Evolutionary conservation across 2,797 vertebrate genomes (phyloP), one percentile per base, ranked within the genome.

Genomic region (Ptychadena robeensis): DNA sequence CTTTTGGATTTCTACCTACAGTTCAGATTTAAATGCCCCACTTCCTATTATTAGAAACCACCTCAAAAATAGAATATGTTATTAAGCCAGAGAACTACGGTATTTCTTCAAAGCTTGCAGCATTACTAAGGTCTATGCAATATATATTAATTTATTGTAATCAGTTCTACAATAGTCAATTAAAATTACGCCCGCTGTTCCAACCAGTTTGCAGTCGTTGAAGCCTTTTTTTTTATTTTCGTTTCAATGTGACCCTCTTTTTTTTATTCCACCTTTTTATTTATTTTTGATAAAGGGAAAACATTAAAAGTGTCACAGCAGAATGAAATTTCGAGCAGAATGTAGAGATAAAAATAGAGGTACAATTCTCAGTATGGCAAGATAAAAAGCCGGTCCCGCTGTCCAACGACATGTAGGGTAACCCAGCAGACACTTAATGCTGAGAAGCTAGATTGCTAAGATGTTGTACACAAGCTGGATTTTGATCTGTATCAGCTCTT

Each of bases 401-500:
- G 80, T 75, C 72, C 73, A 72, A 44, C 37, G 69, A 35, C 79
- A 73, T 44, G 79, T 35, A 53, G 61, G 37, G 79, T 65, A 81
- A 81, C 69, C 70, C 69, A 48, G 59, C 79, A 81, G 79, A 73
- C 59, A 32, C 32, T 63, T 81, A 81, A 74, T 63, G 64, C 57
- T 57, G 65, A 67, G 38, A 75, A 70, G 72, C 72, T 64, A 70
- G 80, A 76, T 76, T 82, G 75, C 27, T 57, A 35, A 69, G 73
- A 76, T 82, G 72, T 69, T 82, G 72, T 63, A 69, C 80, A 82
- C 57, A 76, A 32, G 65, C 80, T 27, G 80, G 35, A 75, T 82
- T 48, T 70, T 82, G 73, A 82, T 82, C 80, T 76, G 31, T 76
- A 82, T 82, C 80, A n/a, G 64, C 34, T 61, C 80, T 75, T 75